Base-by-base conservation (phyloP, 2,113 vertebrate species). In the Planiliza haematocheilus region DNA sequence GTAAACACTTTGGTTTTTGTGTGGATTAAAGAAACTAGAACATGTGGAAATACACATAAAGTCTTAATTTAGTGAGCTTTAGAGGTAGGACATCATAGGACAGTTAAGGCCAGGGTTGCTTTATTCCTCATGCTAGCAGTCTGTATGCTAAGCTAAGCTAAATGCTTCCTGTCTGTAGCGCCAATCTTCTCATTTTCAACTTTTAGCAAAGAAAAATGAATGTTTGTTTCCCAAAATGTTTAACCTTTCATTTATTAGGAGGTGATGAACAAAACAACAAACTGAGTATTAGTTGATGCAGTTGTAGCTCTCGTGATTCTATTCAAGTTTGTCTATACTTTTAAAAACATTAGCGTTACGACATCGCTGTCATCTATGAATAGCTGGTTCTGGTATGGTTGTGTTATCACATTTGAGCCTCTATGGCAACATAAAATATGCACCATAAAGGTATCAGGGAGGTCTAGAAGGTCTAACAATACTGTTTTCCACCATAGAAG, bases 401-500 rank as follows among this genome's bases (percentile, higher is more conserved):
- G 30, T 34, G 41, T 48, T 14, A 43, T 17, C 21, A 18, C 34
- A n/a, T 51, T 10, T 14, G 14, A 58, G 37, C 50, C 46, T 30
- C n/a, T 30, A 30, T 30, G 24, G 3, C 5, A 5, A 30, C 24
- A 30, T 7, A 56, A 59, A 43, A 17, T 34, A 36, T 64, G 38
- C 8, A 56, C 21, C 65, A 67, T 36, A 45, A 70, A 61, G 30
- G 41, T 62, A 62, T 24, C 24, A 21, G 21, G 50, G 20, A 43
- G 34, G 62, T 78, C 61, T 24, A 20, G 10, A 21, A 45, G 64
- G 65, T 75, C 50, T 68, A 70, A 61, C 61, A 77, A 74, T 67
- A 71, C 46, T 62, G 55, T 16, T 61, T 30, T 59, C 30, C 37
- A 48, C 2, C 1, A 48, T 8, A 53, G 48, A 12, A 53, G 41